Evolutionary conservation across 2,113 vertebrate genomes (phyloP), one percentile per base, ranked within the genome.

Genomic region (Dascyllus trimaculatus): DNA sequence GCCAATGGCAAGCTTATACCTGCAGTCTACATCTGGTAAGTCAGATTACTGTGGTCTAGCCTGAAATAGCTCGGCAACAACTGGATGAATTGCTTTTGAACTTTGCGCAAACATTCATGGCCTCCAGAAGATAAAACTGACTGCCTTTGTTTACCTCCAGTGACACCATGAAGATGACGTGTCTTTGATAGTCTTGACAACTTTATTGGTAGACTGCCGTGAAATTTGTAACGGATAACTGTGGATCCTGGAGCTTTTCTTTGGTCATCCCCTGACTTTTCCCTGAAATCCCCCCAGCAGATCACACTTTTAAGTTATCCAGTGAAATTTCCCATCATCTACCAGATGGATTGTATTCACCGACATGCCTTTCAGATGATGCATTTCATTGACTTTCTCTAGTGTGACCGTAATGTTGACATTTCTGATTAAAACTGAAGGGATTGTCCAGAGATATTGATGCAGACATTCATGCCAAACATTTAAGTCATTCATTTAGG

Each of bases 151-250:
- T 52, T 29, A 25, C 29, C 21, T n/a, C 26, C 6, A 48, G 25
- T 0, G n/a, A 40, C 25, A 32, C 24, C 26, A 40, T 4, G 5
- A 73, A 29, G 18, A 46, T 54, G 10, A 63, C 1, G 18, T 73
- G 51, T 22, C 2, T 53, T 19, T 49, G 11, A 13, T 22, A 11
- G 19, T 40, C 29, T 38, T 18, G 1, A 35, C 17, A 29, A 11
- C 25, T 75, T 9, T 49, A 69, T 52, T 43, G n/a, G n/a, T n/a
- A n/a, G n/a, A n/a, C n/a, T 25, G 48, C 53, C 11, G 9, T 53
- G 6, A 52, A 51, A 63, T 45, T 32, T 58, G 40, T n/a, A 35
- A 43, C 14, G 24, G 48, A 2, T 6, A 22, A n/a, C 18, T 10
- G 22, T 40, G 43, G 32, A 24, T 10, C n/a, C 21, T 15, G n/a